Percentiles rank a stretch among this genome's conserved stretches.
These are phyloP conservation scores for Penaeus indicus DNA, from an alignment of 1,140 invertebrate genomes.

Conservation along the genomic window DNA sequence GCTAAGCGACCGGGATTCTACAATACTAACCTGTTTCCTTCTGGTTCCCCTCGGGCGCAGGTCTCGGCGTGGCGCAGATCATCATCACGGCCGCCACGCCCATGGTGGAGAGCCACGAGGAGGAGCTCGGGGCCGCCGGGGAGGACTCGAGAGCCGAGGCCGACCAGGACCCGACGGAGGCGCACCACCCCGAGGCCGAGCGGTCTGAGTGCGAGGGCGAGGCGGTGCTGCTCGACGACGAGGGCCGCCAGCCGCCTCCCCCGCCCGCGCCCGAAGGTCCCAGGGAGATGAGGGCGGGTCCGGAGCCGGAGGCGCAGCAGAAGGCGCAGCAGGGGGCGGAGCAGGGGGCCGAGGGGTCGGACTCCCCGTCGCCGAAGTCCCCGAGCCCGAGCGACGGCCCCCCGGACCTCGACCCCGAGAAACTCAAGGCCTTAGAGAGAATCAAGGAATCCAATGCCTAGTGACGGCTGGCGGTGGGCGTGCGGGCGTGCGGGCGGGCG, in stretches of 20 bases:
- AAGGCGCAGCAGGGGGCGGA: background rate
- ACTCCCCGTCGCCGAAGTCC: slow-evolving; percentile 60
- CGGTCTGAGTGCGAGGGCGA: slow-evolving; percentile 60
- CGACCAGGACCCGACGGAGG: slow-evolving; percentile 57
- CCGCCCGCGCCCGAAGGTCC: slow-evolving; percentile 53
- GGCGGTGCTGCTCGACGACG: slow-evolving; percentile 61
- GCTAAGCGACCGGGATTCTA: no score
- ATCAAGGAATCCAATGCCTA: slow-evolving; percentile 66
- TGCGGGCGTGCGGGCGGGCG: background rate
- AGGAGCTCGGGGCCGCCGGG: slow-evolving; percentile 76
- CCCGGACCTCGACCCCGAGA: slow-evolving; percentile 64
- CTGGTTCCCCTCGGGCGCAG: slow-evolving; percentile 67
- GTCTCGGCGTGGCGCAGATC: slow-evolving; percentile 85
- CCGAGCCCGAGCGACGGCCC: slow-evolving; percentile 65
- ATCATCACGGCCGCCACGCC: slow-evolving; percentile 91
- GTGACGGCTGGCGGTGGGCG: background rate
- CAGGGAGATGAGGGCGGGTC: slow-evolving; percentile 46
- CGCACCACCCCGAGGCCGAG: slow-evolving; percentile 46
- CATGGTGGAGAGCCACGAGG: slow-evolving; percentile 80
- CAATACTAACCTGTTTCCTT: background rate
- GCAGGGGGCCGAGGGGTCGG: slow-evolving; percentile 18
- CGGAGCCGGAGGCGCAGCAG: slow-evolving; percentile 27
- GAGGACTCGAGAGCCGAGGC: slow-evolving; percentile 65
- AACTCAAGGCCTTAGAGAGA: slow-evolving; percentile 64
- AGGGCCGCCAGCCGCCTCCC: slow-evolving; percentile 60